A percentile compares a stretch with the other conserved stretches of the same genome.
Evolutionary conservation across 2,888 invertebrate genomes (phyloP).

Genomic region (Meloe dianella): DNA sequence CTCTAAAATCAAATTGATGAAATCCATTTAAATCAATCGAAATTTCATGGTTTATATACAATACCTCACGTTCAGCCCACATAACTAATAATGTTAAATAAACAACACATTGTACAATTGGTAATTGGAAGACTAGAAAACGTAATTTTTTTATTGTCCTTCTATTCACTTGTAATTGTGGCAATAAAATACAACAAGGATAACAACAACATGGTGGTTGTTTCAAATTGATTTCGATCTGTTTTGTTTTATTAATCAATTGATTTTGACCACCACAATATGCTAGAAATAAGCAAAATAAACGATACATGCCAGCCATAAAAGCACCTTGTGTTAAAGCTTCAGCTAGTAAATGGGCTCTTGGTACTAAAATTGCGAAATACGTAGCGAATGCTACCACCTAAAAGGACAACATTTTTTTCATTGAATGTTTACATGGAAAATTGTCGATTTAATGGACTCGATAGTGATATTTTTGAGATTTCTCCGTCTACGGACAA

Average conservation of each 20-base stretch:
- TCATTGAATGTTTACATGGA: neutral
- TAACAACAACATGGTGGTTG: constrained; percentile 77
- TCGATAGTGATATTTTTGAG: too few species aligned
- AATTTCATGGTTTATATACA: too few species aligned
- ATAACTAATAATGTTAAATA: constrained; percentile 66
- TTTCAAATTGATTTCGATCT: constrained; percentile 65
- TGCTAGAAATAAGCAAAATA: constrained; percentile 71
- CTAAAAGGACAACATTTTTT: constrained; percentile 58
- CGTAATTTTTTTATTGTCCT: constrained; percentile 63
- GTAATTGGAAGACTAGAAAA: constrained; percentile 71
- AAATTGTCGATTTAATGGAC: neutral
- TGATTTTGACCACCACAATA: constrained; percentile 70
- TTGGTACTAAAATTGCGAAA: constrained; percentile 66
- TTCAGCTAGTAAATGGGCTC: constrained; percentile 72
- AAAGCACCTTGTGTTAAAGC: constrained; percentile 73
- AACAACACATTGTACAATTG: constrained; percentile 70
- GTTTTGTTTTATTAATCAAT: constrained; percentile 65
- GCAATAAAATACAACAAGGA: constrained; percentile 70
- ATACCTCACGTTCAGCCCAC: constrained; percentile 72
- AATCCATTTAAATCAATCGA: too few species aligned
- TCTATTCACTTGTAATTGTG: constrained; percentile 65
- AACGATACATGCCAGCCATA: constrained; percentile 73
- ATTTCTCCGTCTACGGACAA: too few species aligned
- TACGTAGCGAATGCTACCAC: constrained; percentile 66
- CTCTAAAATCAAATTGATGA: too few species aligned